These are phyloP conservation scores for Galerucella calmariensis DNA, from an alignment of 2,888 invertebrate genomes.

Conservation along the genomic window DNA sequence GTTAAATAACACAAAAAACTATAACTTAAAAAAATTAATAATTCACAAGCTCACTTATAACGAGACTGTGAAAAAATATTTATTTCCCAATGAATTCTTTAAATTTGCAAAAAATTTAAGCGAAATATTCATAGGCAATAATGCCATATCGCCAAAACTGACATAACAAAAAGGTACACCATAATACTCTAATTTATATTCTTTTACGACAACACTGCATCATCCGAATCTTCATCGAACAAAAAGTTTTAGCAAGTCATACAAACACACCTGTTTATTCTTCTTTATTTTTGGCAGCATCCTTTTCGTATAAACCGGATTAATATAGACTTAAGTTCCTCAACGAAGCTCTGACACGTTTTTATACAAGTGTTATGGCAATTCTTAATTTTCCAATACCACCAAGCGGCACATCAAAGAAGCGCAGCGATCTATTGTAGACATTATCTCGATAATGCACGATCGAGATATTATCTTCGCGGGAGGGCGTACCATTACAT, in stretches of 20 bases:
- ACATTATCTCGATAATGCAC: constrained; percentile 37
- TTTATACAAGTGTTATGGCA: constrained; percentile 18
- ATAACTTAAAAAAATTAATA: too few relatives aligned
- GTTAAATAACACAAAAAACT: too few relatives aligned
- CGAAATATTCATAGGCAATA: too few relatives aligned
- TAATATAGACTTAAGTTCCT: constrained; percentile 19
- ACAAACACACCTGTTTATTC: not conserved
- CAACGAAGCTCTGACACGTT: constrained; percentile 24
- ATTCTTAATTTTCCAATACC: constrained; percentile 31
- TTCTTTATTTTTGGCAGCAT: not conserved
- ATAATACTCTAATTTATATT: not conserved
- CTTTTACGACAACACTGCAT: not conserved
- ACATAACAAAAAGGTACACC: too few relatives aligned
- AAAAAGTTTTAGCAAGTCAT: not conserved
- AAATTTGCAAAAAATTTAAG: too few relatives aligned
- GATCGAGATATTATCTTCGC: constrained; percentile 36
- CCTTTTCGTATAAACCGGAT: constrained; percentile 15
- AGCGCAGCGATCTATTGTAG: constrained; percentile 36
- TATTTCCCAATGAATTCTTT: too few relatives aligned
- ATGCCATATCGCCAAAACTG: too few relatives aligned
- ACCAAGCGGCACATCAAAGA: constrained; percentile 32
- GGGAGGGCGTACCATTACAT: constrained; percentile 42
- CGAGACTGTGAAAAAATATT: too few relatives aligned
- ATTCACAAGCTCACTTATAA: too few relatives aligned
- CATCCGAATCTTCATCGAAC: not conserved